Evolutionary conservation across 2,888 invertebrate genomes (phyloP).

Genomic region (Sarcophaga subvicina): DNA sequence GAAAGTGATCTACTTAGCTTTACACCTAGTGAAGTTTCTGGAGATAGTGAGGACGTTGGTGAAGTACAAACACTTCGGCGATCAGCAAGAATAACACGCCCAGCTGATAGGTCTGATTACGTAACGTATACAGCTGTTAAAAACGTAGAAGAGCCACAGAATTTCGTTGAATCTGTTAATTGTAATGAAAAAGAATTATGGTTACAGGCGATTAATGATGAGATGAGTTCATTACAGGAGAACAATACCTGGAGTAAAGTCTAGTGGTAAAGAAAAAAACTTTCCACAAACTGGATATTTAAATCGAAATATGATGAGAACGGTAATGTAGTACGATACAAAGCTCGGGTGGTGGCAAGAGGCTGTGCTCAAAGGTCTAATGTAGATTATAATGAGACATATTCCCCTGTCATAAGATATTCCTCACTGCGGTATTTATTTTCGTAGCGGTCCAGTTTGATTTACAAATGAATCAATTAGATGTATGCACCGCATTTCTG

Average conservation of each 20-base stretch:
- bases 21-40: not conserved
- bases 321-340: conserved; percentile 8
- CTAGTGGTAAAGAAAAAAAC: not conserved
- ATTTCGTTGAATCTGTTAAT: no score
- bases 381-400: no score
- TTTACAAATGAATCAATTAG: not conserved
- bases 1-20: conserved; percentile 10
- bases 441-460: no score
- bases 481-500: conserved; percentile 26
- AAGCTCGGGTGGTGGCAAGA: not conserved
- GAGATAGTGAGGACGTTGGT: not conserved
- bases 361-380: no score
- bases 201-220: not conserved
- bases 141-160: no score
- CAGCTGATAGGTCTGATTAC: not conserved
- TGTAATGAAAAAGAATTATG: no score
- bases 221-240: not conserved
- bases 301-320: not conserved
- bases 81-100: not conserved
- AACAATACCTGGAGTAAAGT: not conserved
- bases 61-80: conserved; percentile 6
- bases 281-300: not conserved
- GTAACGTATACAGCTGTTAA: no score
- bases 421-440: not conserved
- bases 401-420: conserved; percentile 30